Base-by-base conservation (phyloP, 2,888 invertebrate species). In the Stenodema calcarata region DNA sequence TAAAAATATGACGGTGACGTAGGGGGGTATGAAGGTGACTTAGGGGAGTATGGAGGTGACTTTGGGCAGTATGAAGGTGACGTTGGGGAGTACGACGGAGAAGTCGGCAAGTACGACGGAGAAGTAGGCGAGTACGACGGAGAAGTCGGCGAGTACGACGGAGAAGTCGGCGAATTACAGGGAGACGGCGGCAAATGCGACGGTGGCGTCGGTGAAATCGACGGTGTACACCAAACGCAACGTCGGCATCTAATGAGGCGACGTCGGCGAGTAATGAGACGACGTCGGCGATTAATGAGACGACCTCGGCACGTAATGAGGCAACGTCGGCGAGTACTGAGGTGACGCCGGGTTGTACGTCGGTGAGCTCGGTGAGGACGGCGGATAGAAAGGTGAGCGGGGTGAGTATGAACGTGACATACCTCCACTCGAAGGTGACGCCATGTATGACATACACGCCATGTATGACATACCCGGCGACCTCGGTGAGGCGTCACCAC, bases 381-480 rank as follows among this genome's bases (percentile, higher is more conserved):
- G 94, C 95, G 0, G 96, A 96, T 62, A 7, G 95, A 95, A 0
- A 94, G 94, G 0, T 95, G 88, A 96, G n/a, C n/a, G n/a, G n/a
- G n/a, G n/a, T n/a, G n/a, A n/a, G n/a, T n/a, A n/a, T n/a, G n/a
- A n/a, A n/a, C n/a, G n/a, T n/a, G n/a, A n/a, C n/a, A n/a, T n/a
- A n/a, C n/a, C n/a, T n/a, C n/a, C n/a, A n/a, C n/a, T n/a, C n/a
- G n/a, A n/a, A n/a, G n/a, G n/a, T n/a, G n/a, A n/a, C n/a, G n/a
- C n/a, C n/a, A n/a, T n/a, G 0, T 96, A 94, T 0, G 94, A 95
- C 30, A 94, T 94, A 23, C 92, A 91, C 89, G 94, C 94, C 87
- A 94, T 94, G 90, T 94, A 96, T 0, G 97, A 96, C 92, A 96
- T 95, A n/a, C n/a, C n/a, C 30, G 96, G 95, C 0, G 97, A 96